Percentiles rank a stretch among this genome's conserved stretches.
These are phyloP conservation scores for Trichonephila clavata DNA, from an alignment of 1,140 invertebrate species.

Conservation along the genomic window DNA sequence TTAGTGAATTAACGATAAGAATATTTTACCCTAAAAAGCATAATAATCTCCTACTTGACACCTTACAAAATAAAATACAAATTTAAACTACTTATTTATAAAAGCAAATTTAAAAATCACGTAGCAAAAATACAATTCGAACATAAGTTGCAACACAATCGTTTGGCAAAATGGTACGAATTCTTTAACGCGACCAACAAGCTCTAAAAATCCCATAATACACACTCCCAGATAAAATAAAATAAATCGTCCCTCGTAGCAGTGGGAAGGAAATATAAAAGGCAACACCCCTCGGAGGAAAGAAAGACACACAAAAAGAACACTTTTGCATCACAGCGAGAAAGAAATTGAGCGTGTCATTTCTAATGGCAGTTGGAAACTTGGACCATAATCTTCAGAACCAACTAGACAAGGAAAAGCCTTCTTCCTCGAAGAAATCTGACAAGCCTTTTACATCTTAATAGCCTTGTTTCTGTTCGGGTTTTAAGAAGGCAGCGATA, in stretches of 20 bases:
- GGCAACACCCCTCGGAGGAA: neutral
- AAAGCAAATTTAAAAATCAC: too few species aligned
- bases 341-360: conserved; percentile 16
- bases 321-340: neutral
- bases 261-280: neutral
- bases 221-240: neutral
- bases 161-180: too few species aligned
- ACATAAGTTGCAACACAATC: too few species aligned
- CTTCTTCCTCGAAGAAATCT: conserved; percentile 7
- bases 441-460: conserved; percentile 65
- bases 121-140: too few species aligned
- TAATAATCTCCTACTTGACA: too few species aligned
- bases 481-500: neutral
- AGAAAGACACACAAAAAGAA: neutral
- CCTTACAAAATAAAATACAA: too few species aligned
- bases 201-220: neutral
- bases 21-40: too few species aligned
- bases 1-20: too few species aligned
- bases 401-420: conserved; percentile 30
- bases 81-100: too few species aligned
- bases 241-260: neutral
- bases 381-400: conserved; percentile 19
- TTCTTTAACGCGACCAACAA: neutral
- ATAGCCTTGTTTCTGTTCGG: conserved; percentile 36
- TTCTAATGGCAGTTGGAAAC: conserved; percentile 5